Evolutionary conservation across 2,113 vertebrate genomes (phyloP).

Genomic region (Varanus salvator): DNA sequence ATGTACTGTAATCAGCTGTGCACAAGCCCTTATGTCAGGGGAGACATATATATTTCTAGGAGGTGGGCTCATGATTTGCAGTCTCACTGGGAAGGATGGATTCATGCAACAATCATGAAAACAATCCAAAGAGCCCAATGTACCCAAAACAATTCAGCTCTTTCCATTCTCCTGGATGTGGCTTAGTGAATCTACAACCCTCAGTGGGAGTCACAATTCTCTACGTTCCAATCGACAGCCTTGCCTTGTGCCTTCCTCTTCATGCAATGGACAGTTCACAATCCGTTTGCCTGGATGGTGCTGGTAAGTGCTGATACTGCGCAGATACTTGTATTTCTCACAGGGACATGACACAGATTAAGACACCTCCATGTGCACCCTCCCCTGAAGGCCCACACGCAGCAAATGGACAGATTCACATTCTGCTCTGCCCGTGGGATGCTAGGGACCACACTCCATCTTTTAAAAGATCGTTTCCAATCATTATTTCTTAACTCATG

Average conservation of each 20-base stretch:
- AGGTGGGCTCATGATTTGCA: neutral
- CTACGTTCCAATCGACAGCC: neutral
- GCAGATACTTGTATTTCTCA: neutral
- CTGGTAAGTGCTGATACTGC: neutral
- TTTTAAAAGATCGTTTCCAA: neutral
- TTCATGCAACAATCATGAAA: neutral
- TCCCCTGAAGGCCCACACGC: neutral
- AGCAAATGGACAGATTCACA: neutral
- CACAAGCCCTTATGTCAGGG: neutral
- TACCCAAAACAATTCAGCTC: neutral
- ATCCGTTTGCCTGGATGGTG: neutral
- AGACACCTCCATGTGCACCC: neutral
- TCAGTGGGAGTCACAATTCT: neutral
- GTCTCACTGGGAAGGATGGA: neutral
- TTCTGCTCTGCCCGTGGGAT: neutral
- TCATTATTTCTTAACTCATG: neutral
- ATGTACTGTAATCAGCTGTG: neutral
- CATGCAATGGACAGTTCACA: neutral
- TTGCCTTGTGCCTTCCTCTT: neutral
- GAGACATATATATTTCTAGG: neutral
- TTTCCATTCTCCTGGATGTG: neutral
- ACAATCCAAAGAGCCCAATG: neutral
- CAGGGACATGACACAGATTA: neutral
- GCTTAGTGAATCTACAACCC: neutral
- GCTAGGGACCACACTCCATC: neutral